A percentile compares a stretch with the other conserved stretches of the same genome.
phyloP scores from a whole-genome alignment of 2,113 vertebrate genomes.

The Podarcis cretensis region DNA sequence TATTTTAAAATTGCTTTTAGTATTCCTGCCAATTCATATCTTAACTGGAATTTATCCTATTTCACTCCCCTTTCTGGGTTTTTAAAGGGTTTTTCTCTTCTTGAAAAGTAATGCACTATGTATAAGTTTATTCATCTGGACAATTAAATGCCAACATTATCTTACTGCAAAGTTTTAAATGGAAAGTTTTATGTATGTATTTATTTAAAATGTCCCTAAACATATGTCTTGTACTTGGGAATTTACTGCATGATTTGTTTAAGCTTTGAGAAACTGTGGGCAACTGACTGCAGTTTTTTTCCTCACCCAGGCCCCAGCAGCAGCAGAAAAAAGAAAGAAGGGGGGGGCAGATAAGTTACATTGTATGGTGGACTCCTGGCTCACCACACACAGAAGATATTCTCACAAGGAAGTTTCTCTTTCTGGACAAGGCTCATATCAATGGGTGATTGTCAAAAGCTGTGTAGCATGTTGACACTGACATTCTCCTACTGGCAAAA shows the following conservation, averaged over 20 bases:
- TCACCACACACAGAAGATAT: fast-evolving
- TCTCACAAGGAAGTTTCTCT: not conserved
- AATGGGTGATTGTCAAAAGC: not conserved
- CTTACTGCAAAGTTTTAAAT: not conserved
- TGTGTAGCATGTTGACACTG: fast-evolving
- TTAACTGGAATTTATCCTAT: not conserved
- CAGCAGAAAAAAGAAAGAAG: too few relatives aligned
- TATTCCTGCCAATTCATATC: not conserved
- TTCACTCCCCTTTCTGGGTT: not conserved
- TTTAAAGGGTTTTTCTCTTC: not conserved
- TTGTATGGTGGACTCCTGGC: not conserved
- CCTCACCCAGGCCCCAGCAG: not conserved
- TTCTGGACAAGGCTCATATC: not conserved
- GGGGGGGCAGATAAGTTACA: not conserved
- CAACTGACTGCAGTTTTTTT: not conserved
- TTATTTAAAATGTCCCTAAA: not conserved
- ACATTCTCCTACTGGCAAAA: not conserved
- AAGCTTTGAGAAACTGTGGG: not conserved
- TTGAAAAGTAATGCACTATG: not conserved
- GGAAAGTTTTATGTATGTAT: not conserved
- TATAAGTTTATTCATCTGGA: not conserved
- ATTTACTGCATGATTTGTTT: fast-evolving
- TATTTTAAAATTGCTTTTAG: not conserved
- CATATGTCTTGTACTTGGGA: not conserved
- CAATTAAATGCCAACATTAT: not conserved